These are phyloP conservation scores for Drosophila pruinosa DNA, from an alignment of 1,140 invertebrate species.

Conservation along the genomic window DNA sequence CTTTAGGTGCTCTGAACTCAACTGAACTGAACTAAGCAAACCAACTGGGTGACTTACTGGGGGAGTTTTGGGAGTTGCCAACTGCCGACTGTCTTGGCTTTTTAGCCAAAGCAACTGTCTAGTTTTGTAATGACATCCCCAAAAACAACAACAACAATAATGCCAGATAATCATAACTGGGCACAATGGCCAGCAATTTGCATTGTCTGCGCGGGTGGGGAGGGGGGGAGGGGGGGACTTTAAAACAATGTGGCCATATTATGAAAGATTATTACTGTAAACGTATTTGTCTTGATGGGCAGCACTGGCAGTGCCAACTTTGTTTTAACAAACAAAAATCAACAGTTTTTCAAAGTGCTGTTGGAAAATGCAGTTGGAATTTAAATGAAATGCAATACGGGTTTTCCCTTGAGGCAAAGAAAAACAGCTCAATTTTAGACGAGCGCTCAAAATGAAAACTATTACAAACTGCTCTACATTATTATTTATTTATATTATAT, in stretches of 20 bases:
- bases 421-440: too few relatives aligned
- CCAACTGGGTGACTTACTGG: slow-evolving; percentile 52
- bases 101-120: slow-evolving; percentile 29
- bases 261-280: slow-evolving; percentile 48
- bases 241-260: slow-evolving; percentile 43
- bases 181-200: slow-evolving; percentile 63
- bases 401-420: too few relatives aligned
- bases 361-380: too few relatives aligned
- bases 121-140: slow-evolving; percentile 33
- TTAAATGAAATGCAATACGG: too few relatives aligned
- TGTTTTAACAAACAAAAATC: too few relatives aligned
- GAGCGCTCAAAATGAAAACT: too few relatives aligned
- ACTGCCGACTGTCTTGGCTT: slow-evolving; percentile 26
- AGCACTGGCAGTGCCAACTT: neutral
- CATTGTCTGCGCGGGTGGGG: slow-evolving; percentile 22
- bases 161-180: slow-evolving; percentile 74
- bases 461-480: too few relatives aligned
- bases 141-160: slow-evolving; percentile 48
- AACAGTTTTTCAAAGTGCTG: too few relatives aligned
- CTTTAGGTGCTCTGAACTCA: slow-evolving; percentile 74
- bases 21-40: slow-evolving; percentile 54
- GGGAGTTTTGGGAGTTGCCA: slow-evolving; percentile 5
- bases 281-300: slow-evolving; percentile 22
- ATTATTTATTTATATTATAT: too few relatives aligned
- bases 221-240: neutral